Evolutionary conservation across 2,888 invertebrate genomes (phyloP), one percentile per base, ranked within the genome.

Genomic region (Lagria hirta): DNA sequence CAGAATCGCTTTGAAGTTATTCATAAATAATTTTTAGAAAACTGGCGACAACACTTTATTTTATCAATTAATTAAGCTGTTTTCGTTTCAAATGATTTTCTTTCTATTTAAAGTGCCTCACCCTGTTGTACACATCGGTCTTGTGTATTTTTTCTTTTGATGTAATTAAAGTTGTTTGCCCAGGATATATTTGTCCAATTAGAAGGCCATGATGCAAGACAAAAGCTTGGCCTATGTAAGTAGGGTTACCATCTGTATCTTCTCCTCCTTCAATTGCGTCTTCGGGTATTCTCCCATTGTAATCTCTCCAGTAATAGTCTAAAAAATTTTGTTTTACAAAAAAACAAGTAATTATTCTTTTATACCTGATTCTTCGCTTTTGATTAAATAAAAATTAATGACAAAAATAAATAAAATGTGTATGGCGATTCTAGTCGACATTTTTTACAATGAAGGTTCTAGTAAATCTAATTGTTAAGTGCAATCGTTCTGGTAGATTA

Each of bases 231-330:
- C 55, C 52, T 15, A 55, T 49, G 30, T 52, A 55, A 2, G 49
- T 52, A 1, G 37, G 30, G 30, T 46, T 21, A 14, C 47, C 42
- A 32, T 47, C 46, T 2, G 42, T 21, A 28, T 52, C 55, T 5
- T 14, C 23, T 7, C 55, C 55, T 23, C 49, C 55, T 5, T 29
- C 40, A 11, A 52, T 24, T 1, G 55, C 55, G 36, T 55, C 52
- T 14, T 16, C 14, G 12, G 55, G 52, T 18, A 55, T 48, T 30
- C 43, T 21, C 12, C 55, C 55, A 15, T 45, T 46, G 33, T 55
- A 55, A 33, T 52, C 51, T 17, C 48, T 44, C 55, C 55, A 55
- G 30, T 50, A 54, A 30, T 54, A 51, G 24, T 43, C 30, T 43
- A 10, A 3, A n/a, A n/a, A n/a, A n/a, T n/a, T n/a, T n/a, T n/a